Base-by-base conservation (phyloP, 2,888 invertebrate species). In the Cheilosia soror region DNA sequence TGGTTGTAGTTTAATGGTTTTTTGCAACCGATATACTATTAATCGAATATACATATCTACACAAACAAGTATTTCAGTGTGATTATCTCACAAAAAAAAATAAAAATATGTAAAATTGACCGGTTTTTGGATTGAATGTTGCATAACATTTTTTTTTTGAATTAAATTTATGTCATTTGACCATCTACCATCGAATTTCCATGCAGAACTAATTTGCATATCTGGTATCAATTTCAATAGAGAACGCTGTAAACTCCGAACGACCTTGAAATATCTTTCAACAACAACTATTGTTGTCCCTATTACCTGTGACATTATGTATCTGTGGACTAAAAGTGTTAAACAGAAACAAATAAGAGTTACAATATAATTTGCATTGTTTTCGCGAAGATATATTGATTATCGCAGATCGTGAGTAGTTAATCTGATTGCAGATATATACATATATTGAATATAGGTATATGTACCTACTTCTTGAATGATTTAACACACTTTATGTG, bases 201-300 rank as follows among this genome's bases (percentile, higher is more conserved):
- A 62, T 80, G 85, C 80, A 72, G 75, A 80, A 80, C 66, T 25
- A 68, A 81, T 85, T 85, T 81, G 72, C 75, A 80, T 80, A 80
- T 80, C 71, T 77, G 71, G 66, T 73, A 75, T 75, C 75, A 63
- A 49, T 80, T 42, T 80, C 60, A 29, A 47, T 57, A 57, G 84
- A 84, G 84, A 84, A 80, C 73, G 81, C 69, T 80, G 69, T 80
- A 51, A 71, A 60, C 44, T 68, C 44, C 20, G 44, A 73, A 37
- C 80, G 85, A 81, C 85, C 85, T 85, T 85, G 85, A 81, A 79
- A 71, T 25, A 62, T 62, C 27, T 37, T 72, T 72, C 44, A 66
- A 60, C 72, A 60, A 51, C 51, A 47, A 33, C 57, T 15, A 20
- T 53, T 63, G 13, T 29, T 20, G 66, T 51, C 40, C 77, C 62